phyloP scores from a whole-genome alignment of 2,113 vertebrate genomes.

The Emydocephalus ijimae region DNA sequence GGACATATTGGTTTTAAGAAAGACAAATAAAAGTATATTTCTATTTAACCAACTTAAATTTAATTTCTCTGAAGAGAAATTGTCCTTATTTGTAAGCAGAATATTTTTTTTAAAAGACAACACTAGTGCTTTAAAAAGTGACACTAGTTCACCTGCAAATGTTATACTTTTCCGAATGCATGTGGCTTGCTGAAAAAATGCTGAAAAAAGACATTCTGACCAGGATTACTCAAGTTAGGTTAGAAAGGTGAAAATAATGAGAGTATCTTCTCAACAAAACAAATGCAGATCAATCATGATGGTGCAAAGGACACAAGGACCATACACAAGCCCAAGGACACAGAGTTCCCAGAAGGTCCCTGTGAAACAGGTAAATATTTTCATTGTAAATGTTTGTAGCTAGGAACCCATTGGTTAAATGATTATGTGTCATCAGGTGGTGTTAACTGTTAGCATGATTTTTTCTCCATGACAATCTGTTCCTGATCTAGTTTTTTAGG shows the following conservation, averaged over 20 bases:
- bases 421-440: too few species aligned
- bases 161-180: neutral
- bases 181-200: neutral
- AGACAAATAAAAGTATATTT: neutral
- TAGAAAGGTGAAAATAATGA: neutral
- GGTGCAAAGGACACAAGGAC: neutral
- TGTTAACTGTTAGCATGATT: neutral
- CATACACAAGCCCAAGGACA: neutral
- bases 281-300: neutral
- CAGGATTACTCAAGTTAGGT: neutral
- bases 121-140: neutral
- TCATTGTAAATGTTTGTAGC: too few species aligned
- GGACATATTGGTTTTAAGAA: neutral
- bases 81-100: neutral
- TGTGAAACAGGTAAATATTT: neutral
- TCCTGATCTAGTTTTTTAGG: neutral
- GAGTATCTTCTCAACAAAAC: neutral
- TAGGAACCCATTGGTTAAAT: too few species aligned
- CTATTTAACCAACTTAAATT: neutral
- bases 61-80: neutral
- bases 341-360: neutral
- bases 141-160: neutral
- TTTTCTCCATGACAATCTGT: neutral
- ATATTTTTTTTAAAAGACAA: neutral
- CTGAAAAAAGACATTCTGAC: neutral